Percentiles rank a stretch among this genome's conserved stretches.
Evolutionary conservation across 2,888 invertebrate species (phyloP).

Genomic region (Ennomos quercinarius): DNA sequence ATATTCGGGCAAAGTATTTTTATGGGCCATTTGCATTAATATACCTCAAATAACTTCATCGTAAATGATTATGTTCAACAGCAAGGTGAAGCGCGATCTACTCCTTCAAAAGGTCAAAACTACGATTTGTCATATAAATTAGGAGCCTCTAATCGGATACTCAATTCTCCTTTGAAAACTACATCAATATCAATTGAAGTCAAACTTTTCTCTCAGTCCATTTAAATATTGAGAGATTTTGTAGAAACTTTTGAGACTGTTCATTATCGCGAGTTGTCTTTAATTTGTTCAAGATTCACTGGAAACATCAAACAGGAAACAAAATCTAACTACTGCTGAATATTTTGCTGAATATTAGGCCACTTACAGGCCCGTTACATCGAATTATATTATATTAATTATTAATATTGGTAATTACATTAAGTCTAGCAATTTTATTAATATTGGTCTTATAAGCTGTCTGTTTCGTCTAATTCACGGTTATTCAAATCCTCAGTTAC

Average conservation of each 20-base stretch:
- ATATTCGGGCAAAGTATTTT: conserved; percentile 13
- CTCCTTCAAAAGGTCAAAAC: conserved; percentile 25
- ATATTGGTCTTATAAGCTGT: too few species aligned
- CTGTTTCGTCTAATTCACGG: too few species aligned
- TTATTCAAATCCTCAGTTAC: too few species aligned
- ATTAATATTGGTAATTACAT: too few species aligned
- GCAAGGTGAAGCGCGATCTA: conserved; percentile 19
- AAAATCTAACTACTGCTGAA: background rate
- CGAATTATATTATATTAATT: too few species aligned
- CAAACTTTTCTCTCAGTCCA: conserved; percentile 32
- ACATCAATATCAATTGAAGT: conserved; percentile 40
- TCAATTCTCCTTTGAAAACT: conserved; percentile 30
- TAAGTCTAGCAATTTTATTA: too few species aligned
- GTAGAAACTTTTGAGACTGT: conserved; percentile 19
- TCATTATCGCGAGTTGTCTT: conserved; percentile 14
- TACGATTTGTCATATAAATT: conserved; percentile 25
- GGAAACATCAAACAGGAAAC: conserved; percentile 11
- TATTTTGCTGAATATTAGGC: too few species aligned
- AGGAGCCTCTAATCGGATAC: conserved; percentile 23
- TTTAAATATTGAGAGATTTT: conserved; percentile 27
- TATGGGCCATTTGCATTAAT: conserved; percentile 22
- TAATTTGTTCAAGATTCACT: conserved; percentile 19
- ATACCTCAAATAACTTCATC: conserved; percentile 21
- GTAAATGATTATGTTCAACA: conserved; percentile 30
- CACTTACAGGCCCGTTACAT: too few species aligned